Evolutionary conservation across 2,113 vertebrate genomes (phyloP).

Genomic region (Gallinago undulata): DNA sequence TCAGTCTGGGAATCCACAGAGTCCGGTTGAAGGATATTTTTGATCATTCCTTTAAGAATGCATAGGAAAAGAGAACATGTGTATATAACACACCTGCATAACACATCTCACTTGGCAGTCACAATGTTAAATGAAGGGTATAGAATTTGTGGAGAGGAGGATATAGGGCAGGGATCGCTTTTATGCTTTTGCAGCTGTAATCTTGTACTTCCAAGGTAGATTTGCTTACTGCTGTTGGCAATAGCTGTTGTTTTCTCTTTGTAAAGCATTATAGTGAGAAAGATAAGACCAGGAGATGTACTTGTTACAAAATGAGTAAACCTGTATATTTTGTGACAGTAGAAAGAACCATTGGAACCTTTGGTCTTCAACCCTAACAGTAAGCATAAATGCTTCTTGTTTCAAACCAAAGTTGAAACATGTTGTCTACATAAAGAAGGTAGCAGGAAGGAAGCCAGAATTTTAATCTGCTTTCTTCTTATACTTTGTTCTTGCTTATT

Average conservation of each 20-base stretch:
- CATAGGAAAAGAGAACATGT: background rate
- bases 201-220: background rate
- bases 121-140: background rate
- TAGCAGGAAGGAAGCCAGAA: background rate
- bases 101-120: background rate
- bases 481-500: background rate
- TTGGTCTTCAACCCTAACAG: background rate
- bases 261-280: background rate
- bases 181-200: background rate
- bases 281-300: background rate
- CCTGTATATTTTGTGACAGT: background rate
- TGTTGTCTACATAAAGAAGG: background rate
- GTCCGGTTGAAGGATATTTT: slow-evolving; percentile 75
- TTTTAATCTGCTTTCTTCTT: background rate
- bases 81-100: background rate
- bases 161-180: background rate
- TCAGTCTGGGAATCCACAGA: slow-evolving; percentile 70
- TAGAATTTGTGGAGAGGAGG: background rate
- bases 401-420: background rate
- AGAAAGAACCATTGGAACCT: background rate
- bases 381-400: background rate
- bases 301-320: background rate
- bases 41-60: slow-evolving; percentile 78
- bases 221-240: background rate
- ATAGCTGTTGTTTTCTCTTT: background rate